These are phyloP conservation scores for Callipepla californica DNA, from an alignment of 2,113 vertebrate genomes.

Conservation along the genomic window DNA sequence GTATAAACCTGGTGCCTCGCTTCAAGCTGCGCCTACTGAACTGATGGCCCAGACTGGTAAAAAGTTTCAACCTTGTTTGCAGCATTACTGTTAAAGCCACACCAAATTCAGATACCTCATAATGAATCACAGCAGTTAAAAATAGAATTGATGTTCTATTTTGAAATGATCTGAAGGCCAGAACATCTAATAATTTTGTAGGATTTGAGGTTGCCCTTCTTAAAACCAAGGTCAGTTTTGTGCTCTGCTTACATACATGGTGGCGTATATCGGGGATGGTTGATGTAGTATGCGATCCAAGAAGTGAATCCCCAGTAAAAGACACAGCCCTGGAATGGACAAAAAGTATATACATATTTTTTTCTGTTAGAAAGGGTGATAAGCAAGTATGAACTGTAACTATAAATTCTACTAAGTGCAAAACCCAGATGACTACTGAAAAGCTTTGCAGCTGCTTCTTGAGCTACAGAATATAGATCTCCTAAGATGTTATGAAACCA, in stretches of 20 bases:
- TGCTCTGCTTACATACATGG: slow-evolving; percentile 75
- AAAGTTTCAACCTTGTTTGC: not conserved
- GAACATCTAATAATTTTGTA: not conserved
- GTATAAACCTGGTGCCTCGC: not conserved
- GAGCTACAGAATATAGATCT: not conserved
- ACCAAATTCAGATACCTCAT: not conserved
- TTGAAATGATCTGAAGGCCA: not conserved
- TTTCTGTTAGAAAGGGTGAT: not conserved
- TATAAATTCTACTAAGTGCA: not conserved
- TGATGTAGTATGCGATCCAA: slow-evolving; percentile 85
- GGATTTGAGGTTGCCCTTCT: not conserved
- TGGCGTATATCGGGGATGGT: slow-evolving; percentile 82
- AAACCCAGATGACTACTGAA: not conserved
- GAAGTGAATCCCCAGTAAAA: slow-evolving; percentile 84
- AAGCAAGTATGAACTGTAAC: not conserved
- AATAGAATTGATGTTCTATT: not conserved
- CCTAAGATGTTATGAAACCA: not conserved
- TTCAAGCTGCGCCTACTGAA: not conserved
- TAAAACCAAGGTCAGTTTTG: not conserved
- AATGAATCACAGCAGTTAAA: not conserved
- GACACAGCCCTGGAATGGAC: slow-evolving; percentile 77
- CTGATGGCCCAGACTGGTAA: not conserved
- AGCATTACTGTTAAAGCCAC: not conserved
- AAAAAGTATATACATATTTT: not conserved
- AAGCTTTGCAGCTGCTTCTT: not conserved